A percentile compares a stretch with the other conserved stretches of the same genome.
phyloP scores from a whole-genome alignment of 2,113 vertebrate species.

The Brachyhypopomus occidentalis region DNA sequence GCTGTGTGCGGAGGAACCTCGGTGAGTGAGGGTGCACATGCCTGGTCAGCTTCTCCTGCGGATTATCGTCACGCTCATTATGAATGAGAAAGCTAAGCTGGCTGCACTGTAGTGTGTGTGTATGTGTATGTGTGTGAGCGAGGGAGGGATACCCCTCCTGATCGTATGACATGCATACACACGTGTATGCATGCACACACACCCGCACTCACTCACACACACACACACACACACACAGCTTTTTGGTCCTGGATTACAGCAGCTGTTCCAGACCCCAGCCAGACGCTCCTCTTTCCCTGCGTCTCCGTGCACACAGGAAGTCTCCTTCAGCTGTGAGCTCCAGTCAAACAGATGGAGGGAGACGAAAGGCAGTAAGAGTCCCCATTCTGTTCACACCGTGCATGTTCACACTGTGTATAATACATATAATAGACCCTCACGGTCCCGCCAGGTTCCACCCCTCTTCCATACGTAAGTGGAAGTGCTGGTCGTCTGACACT shows the following conservation, averaged over 20 bases:
- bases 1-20: too few relatives aligned
- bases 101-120: conserved; percentile 12
- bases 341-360: conserved; percentile 66
- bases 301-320: conserved; percentile 83
- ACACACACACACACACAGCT: conserved; percentile 46
- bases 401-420: neutral
- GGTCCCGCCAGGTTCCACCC: too few relatives aligned
- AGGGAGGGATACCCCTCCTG: conserved; percentile 1
- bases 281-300: conserved; percentile 44
- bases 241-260: conserved; percentile 76
- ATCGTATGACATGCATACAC: conserved; percentile 19
- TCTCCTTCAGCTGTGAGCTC: conserved; percentile 79
- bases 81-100: neutral
- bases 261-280: conserved; percentile 85
- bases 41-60: neutral
- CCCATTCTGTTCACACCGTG: neutral
- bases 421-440: too few relatives aligned
- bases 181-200: neutral
- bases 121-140: conserved; percentile 8
- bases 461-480: too few relatives aligned
- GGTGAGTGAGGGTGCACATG: neutral
- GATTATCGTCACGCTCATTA: neutral
- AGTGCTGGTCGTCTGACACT: conserved; percentile 72
- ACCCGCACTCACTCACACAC: neutral
- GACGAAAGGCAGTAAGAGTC: neutral